Base-by-base conservation (phyloP, 2,888 invertebrate species). In the Allygus modestus region DNA sequence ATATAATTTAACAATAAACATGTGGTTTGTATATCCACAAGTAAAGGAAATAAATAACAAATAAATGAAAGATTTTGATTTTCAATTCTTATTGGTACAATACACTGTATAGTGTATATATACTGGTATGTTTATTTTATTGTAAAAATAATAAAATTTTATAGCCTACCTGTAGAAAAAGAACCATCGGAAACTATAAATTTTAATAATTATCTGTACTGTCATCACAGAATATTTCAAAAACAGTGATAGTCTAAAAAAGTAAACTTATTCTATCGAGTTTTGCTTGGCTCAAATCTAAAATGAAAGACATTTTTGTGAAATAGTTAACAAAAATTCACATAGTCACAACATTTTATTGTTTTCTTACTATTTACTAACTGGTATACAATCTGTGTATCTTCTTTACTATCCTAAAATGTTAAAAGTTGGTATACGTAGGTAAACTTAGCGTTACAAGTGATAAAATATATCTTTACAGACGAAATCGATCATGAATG, bases 211-310 rank as follows among this genome's bases (percentile, higher is more conserved):
- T 28, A 17, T 65, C 28, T 65, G 28, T 65, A 65, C 28, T 58
- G 31, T 0, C 73, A 73, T 73, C 73, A 73, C 73, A 73, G 73
- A 73, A 15, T 73, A 41, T 31, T 37, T 73, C 41, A 41, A 65
- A 65, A 73, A 20, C 41, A 23, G 23, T 41, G 43, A 43, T 73
- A 23, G 20, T 73, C 73, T 31, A 73, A 41, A 41, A 31, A 31
- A 58, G 15, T 65, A 41, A 69, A 69, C 69, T 69, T 41, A 37
- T 41, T n/a, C 73, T 37, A 31, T 41, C 37, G 73, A 73, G 73
- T 73, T 73, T 43, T 73, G 73, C 73, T 73, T 73, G 73, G 43
- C 73, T 73, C 43, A 5, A 37, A 31, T 65, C 65, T 65, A 28
- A 65, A 65, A 31, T 65, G 73, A 73, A 73, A 73, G 43, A 73